These are phyloP conservation scores for Mactromeris polynyma DNA, from an alignment of 2,888 invertebrate species.

Conservation along the genomic window DNA sequence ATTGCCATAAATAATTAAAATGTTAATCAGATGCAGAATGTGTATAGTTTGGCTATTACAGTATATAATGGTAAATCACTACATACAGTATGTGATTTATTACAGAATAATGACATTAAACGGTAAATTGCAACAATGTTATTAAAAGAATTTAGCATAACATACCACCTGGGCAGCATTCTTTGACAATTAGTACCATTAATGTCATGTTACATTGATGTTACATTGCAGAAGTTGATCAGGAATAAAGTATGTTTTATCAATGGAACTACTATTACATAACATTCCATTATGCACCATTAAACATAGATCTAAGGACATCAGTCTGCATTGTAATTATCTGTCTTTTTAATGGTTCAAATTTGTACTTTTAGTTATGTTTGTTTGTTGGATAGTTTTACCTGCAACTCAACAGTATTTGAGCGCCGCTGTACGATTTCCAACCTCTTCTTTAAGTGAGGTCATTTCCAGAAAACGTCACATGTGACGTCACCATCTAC, in stretches of 20 bases:
- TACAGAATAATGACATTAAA: not conserved
- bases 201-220: not conserved
- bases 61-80: not conserved
- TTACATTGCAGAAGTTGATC: not conserved
- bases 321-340: not conserved
- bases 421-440: no score
- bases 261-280: not conserved
- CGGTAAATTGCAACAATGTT: not conserved
- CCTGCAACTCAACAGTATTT: no score
- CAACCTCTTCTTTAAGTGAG: no score
- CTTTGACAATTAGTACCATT: not conserved
- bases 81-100: not conserved
- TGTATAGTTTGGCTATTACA: not conserved
- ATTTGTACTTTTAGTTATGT: not conserved
- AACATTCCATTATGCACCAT: not conserved
- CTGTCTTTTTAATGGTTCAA: not conserved
- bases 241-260: not conserved
- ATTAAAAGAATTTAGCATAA: conserved; percentile 2
- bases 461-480: no score
- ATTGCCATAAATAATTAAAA: not conserved
- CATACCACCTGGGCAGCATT: not conserved
- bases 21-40: conserved; percentile 3
- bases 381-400: no score
- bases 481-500: no score
- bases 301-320: not conserved